phyloP scores from a whole-genome alignment of 2,113 vertebrate genomes.

The Epinephelus fuscoguttatus region DNA sequence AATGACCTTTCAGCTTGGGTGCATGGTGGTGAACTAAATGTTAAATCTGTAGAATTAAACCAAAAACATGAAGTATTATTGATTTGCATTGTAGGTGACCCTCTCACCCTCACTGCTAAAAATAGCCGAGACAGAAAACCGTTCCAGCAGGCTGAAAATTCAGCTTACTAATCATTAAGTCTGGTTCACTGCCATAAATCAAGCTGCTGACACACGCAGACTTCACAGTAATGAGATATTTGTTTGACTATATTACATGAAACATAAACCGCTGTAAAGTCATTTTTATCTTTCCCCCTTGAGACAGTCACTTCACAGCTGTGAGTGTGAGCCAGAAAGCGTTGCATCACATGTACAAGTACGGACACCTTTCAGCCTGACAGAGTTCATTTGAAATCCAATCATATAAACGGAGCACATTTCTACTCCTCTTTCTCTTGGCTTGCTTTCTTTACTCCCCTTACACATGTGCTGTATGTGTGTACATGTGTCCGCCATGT shows the following conservation, averaged over 20 bases:
- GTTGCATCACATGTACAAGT: constrained; percentile 11
- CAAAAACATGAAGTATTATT: not conserved
- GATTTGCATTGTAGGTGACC: not conserved
- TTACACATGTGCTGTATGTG: not conserved
- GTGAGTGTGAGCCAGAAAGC: constrained; percentile 30
- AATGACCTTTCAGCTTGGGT: not conserved
- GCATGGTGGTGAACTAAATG: not conserved
- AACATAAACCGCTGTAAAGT: constrained; percentile 49
- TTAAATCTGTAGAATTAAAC: not conserved
- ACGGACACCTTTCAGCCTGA: constrained; percentile 50
- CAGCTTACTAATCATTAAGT: constrained; percentile 47
- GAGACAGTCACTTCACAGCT: constrained; percentile 16
- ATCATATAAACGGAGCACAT: constrained; percentile 54
- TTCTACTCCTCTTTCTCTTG: constrained; percentile 35
- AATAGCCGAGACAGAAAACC: constrained; percentile 46
- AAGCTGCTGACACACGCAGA: constrained; percentile 46
- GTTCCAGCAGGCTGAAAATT: constrained; percentile 48
- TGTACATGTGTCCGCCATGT: constrained; percentile 64
- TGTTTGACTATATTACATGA: constrained; percentile 51
- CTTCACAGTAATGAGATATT: constrained; percentile 56
- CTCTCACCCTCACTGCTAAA: constrained; percentile 17
- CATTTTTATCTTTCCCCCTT: constrained; percentile 5
- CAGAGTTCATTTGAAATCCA: constrained; percentile 46
- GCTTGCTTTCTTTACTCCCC: constrained; percentile 16
- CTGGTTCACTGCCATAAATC: constrained; percentile 61